phyloP scores from a whole-genome alignment of 1,140 invertebrate genomes.

The Metaphire vulgaris region DNA sequence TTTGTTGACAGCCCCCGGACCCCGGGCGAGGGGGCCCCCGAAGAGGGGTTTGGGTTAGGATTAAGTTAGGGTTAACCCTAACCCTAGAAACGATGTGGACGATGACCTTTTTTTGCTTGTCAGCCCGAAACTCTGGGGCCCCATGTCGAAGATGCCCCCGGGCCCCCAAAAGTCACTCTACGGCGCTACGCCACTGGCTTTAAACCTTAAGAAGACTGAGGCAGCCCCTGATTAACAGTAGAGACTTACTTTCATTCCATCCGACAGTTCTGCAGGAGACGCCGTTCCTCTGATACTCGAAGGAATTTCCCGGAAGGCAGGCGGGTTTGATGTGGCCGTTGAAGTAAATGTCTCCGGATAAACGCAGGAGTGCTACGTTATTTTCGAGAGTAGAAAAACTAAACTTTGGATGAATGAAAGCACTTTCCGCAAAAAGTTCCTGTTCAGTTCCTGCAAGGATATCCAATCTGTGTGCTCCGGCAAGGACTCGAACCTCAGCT shows the following conservation, averaged over 20 bases:
- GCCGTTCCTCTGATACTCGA: not conserved
- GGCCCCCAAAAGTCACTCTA: no score
- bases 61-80: no score
- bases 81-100: no score
- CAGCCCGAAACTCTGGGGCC: no score
- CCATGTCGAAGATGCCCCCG: no score
- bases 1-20: no score
- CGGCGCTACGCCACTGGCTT: no score
- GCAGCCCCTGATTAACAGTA: no score
- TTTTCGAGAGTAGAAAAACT: not conserved
- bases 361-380: not conserved
- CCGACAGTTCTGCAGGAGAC: not conserved
- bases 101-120: no score
- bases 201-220: no score
- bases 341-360: not conserved
- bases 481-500: not conserved
- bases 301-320: not conserved
- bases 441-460: not conserved
- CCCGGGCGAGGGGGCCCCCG: no score
- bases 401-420: not conserved
- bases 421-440: not conserved
- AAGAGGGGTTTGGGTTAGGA: no score
- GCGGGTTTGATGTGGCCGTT: not conserved
- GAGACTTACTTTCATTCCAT: not conserved
- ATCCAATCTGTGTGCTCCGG: not conserved